phyloP scores from a whole-genome alignment of 2,113 vertebrate species.

The Pleuronectes platessa region DNA sequence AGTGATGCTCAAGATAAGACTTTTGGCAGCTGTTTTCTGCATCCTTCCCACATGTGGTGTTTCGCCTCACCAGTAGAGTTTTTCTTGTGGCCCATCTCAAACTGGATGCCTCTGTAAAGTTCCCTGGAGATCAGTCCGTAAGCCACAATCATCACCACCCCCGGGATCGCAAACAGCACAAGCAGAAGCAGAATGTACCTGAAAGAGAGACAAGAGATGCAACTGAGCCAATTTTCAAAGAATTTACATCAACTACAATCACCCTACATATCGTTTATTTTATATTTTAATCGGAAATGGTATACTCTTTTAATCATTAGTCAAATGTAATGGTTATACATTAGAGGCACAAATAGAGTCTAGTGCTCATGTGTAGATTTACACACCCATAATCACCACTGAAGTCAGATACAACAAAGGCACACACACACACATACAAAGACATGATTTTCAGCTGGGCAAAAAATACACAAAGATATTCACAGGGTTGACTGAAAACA shows the following conservation, averaged over 20 bases:
- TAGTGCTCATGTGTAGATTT: background rate
- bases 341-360: background rate
- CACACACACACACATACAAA: background rate
- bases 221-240: background rate
- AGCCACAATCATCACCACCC: slow-evolving; percentile 84
- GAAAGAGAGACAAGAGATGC: background rate
- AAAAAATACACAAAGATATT: slow-evolving; percentile 7
- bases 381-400: too few relatives aligned
- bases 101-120: slow-evolving; percentile 84
- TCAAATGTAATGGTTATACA: too few relatives aligned
- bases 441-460: background rate
- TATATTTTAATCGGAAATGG: background rate
- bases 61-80: slow-evolving; percentile 74
- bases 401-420: background rate
- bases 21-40: too few relatives aligned
- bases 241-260: background rate
- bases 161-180: slow-evolving; percentile 83
- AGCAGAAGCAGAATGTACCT: slow-evolving; percentile 84
- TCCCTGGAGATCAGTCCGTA: slow-evolving; percentile 86
- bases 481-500: slow-evolving; percentile 1
- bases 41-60: background rate
- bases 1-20: too few relatives aligned
- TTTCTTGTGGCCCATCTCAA: slow-evolving; percentile 82
- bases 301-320: background rate
- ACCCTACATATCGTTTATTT: background rate